Conservation (phyloP, 2,113 vertebrate genomes). For the Pardalotus punctatus region DNA sequence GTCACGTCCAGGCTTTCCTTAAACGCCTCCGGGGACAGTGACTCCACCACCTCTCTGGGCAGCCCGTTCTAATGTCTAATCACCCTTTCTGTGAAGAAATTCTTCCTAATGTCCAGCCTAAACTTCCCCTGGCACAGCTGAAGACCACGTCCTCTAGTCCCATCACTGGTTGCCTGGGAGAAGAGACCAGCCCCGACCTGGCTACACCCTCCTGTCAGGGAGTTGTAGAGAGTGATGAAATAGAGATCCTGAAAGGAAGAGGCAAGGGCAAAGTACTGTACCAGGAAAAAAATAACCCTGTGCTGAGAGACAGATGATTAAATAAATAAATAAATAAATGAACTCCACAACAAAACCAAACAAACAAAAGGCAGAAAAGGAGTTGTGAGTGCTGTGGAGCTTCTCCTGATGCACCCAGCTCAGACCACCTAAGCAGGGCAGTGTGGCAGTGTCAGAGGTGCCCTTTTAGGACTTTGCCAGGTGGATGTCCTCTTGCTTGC, state of each 20-base stretch:
- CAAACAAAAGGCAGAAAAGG: neutral
- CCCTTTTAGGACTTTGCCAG: neutral
- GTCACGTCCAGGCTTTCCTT: neutral
- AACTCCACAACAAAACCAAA: too few relatives aligned
- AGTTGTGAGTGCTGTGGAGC: rapidly evolving
- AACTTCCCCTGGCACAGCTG: neutral
- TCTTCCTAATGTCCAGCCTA: neutral
- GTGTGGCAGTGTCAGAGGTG: neutral
- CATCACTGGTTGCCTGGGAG: neutral
- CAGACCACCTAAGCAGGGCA: neutral
- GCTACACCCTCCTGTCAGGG: neutral
- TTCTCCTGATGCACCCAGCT: neutral
- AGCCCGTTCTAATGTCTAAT: neutral
- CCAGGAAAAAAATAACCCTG: neutral
- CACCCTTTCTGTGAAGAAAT: neutral
- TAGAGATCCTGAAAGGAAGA: neutral
- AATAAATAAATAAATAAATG: neutral
- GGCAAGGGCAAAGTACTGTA: neutral
- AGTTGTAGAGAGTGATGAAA: neutral
- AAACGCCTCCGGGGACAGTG: too few relatives aligned
- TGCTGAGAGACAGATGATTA: neutral
- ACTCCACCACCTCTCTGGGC: neutral
- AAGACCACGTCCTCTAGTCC: neutral
- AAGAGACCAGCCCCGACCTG: neutral
- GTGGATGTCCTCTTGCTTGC: too few relatives aligned